phyloP scores from a whole-genome alignment of 2,888 invertebrate species.

The Augiades crinisus region DNA sequence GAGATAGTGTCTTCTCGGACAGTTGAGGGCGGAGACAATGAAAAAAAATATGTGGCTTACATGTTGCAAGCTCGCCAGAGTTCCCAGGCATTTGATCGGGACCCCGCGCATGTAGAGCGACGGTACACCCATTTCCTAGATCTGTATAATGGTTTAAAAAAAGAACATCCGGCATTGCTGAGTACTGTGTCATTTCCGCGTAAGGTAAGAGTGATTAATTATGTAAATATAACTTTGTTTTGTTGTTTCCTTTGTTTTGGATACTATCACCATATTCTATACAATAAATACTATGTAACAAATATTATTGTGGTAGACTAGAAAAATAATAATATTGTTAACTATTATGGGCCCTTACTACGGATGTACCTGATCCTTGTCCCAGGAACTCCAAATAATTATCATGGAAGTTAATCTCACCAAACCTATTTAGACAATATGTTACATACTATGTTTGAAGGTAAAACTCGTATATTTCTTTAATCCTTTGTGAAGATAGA shows the following conservation, averaged over 20 bases:
- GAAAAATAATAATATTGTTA: no score
- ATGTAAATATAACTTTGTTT: constrained; percentile 26
- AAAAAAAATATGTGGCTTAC: constrained; percentile 87
- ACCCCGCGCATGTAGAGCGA: constrained; percentile 84
- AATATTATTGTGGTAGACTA: no score
- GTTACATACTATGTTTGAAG: no score
- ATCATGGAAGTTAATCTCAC: no score
- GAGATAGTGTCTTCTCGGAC: constrained; percentile 86
- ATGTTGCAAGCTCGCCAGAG: constrained; percentile 83
- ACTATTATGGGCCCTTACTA: no score
- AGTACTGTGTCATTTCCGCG: constrained; percentile 82
- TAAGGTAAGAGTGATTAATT: constrained; percentile 76
- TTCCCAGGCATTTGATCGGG: constrained; percentile 69
- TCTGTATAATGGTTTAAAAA: constrained; percentile 83
- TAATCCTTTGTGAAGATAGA: no score
- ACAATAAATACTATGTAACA: no score
- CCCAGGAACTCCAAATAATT: no score
- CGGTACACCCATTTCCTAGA: constrained; percentile 87
- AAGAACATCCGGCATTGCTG: constrained; percentile 79
- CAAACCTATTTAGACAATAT: no score
- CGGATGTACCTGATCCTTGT: no score
- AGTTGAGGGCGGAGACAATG: constrained; percentile 80
- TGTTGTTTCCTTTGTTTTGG: constrained; percentile 6
- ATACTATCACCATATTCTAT: no score
- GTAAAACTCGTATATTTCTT: no score